Conservation (phyloP, 1,140 invertebrate species). For the Cataglyphis hispanica region DNA sequence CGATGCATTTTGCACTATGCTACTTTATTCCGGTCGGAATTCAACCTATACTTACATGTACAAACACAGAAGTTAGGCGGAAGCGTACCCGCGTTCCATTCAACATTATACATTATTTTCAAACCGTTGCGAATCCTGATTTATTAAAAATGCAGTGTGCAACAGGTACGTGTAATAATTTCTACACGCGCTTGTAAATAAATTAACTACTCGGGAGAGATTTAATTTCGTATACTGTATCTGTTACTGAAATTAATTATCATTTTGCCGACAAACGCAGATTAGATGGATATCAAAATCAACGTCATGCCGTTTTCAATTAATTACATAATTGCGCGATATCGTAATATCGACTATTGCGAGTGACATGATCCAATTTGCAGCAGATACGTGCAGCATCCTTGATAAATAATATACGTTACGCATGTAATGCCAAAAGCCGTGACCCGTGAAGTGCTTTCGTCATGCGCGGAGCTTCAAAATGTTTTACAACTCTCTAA, state of each 20-base stretch:
- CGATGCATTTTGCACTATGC: neutral
- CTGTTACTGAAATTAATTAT: conserved; percentile 39
- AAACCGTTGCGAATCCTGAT: conserved; percentile 4
- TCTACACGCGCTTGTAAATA: conserved; percentile 31
- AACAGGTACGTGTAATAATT: conserved; percentile 50
- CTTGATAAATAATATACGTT: conserved; percentile 23
- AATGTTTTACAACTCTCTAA: neutral
- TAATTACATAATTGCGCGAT: neutral
- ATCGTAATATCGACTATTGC: conserved; percentile 48
- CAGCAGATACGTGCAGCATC: conserved; percentile 9
- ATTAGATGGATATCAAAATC: neutral
- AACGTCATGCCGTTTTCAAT: neutral
- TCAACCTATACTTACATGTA: conserved; percentile 15
- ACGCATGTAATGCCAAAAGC: conserved; percentile 21
- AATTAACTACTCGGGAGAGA: conserved; percentile 18
- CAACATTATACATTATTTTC: conserved; percentile 36
- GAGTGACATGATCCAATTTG: conserved; percentile 36
- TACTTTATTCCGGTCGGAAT: conserved; percentile 16
- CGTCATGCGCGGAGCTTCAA: neutral
- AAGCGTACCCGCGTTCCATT: conserved; percentile 22
- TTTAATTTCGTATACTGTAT: conserved; percentile 14
- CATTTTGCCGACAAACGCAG: neutral
- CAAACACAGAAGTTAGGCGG: neutral
- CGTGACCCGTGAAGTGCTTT: neutral
- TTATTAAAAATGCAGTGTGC: conserved; percentile 53